Percentiles rank a stretch among this genome's conserved stretches.
Evolutionary conservation across 1,140 invertebrate genomes (phyloP).

Genomic region (Diachasma alloeum): DNA sequence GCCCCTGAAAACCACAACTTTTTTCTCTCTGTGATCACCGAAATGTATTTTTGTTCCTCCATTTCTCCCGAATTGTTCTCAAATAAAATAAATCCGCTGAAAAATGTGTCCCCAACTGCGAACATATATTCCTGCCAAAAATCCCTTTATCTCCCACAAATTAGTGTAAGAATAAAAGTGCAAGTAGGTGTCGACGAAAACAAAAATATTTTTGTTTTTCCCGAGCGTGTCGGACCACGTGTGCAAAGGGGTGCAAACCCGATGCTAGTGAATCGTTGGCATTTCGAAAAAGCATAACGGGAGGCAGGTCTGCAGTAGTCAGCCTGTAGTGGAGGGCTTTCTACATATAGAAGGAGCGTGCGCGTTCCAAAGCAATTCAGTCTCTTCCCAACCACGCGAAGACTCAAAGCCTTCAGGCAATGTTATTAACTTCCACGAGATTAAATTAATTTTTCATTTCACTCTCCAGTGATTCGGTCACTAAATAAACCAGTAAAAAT

Average conservation of each 20-base stretch:
- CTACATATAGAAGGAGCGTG: conserved; percentile 52
- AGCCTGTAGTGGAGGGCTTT: conserved; percentile 39
- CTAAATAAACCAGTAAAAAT: neutral
- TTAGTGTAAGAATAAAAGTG: neutral
- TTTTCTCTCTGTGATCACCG: no score
- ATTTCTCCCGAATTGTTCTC: no score
- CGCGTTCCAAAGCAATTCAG: conserved; percentile 44
- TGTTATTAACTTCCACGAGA: neutral
- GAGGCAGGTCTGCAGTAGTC: conserved; percentile 24
- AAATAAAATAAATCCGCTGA: no score
- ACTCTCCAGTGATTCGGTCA: neutral
- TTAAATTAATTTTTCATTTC: neutral
- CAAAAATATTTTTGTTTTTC: neutral
- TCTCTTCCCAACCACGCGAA: conserved; percentile 44
- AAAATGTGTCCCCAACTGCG: no score
- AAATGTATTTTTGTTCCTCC: no score
- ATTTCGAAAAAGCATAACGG: conserved; percentile 34
- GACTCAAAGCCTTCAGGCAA: conserved; percentile 11
- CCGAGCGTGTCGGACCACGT: neutral
- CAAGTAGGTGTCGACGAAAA: neutral
- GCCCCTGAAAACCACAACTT: no score
- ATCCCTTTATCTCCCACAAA: neutral
- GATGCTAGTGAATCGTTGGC: neutral
- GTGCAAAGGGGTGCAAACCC: neutral
- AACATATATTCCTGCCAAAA: neutral